These are phyloP conservation scores for Balaenoptera acutorostrata DNA, from an alignment of 2,113 vertebrate genomes.

Conservation along the genomic window DNA sequence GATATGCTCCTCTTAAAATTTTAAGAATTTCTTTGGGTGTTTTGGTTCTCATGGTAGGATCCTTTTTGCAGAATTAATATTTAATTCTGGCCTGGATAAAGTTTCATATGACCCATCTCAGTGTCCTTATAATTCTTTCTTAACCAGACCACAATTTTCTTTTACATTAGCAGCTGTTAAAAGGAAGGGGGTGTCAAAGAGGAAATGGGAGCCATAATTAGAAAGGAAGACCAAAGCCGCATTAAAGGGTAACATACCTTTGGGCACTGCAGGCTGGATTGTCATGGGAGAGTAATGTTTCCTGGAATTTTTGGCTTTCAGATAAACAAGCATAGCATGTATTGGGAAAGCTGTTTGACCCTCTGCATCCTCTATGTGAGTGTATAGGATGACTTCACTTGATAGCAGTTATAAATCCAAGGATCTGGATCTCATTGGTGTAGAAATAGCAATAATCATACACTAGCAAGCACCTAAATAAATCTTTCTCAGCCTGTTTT, in stretches of 20 bases:
- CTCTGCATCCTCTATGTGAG: not conserved
- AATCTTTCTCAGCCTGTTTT: not conserved
- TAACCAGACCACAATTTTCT: slow-evolving; percentile 17
- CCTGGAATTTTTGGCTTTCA: slow-evolving; percentile 16
- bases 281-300: not conserved
- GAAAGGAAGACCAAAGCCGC: not conserved
- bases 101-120: not conserved
- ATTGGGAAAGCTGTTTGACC: not conserved
- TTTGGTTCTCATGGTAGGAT: not conserved
- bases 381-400: not conserved
- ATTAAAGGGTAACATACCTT: not conserved
- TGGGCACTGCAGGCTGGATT: not conserved
- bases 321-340: not conserved
- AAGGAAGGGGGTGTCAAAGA: not conserved
- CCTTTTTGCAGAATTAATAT: not conserved
- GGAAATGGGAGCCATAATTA: slow-evolving; percentile 18
- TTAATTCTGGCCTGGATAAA: slow-evolving; percentile 7
- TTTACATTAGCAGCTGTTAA: not conserved
- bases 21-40: not conserved
- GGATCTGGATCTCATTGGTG: not conserved
- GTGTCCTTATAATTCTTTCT: not conserved
- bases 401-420: not conserved
- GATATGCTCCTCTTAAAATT: not conserved
- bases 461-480: not conserved
- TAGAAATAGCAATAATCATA: slow-evolving; percentile 16